Conservation (phyloP, 2,797 vertebrate genomes). For the Muscicapa comitata region DNA sequence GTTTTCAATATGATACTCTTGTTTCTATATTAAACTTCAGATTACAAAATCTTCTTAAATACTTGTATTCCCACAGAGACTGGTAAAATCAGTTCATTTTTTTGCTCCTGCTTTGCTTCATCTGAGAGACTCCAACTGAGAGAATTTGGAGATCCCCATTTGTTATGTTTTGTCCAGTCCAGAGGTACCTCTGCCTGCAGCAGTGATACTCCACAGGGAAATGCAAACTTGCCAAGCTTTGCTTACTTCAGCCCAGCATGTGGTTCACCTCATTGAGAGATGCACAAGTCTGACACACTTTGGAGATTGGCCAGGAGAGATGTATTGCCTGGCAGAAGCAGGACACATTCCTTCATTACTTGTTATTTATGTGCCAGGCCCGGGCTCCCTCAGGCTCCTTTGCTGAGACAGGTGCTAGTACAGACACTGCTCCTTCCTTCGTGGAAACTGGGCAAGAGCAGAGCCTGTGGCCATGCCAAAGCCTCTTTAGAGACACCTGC, state of each 20-base stretch:
- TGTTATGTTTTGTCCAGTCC: not conserved
- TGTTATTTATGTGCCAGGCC: not conserved
- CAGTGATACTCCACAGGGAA: not conserved
- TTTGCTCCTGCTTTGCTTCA: not conserved
- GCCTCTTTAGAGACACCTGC: not conserved
- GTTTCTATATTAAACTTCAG: not conserved
- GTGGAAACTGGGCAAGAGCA: not conserved
- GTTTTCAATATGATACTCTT: not conserved
- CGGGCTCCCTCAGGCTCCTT: not conserved
- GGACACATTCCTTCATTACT: fast-evolving
- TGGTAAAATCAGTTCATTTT: not conserved
- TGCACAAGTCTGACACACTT: fast-evolving
- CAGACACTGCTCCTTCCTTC: not conserved
- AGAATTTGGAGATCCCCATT: not conserved
- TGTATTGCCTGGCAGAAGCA: not conserved
- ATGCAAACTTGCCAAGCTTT: not conserved
- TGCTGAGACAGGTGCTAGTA: fast-evolving
- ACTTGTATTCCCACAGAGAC: not conserved
- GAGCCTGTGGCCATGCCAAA: not conserved
- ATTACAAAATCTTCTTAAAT: not conserved
- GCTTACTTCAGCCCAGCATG: not conserved
- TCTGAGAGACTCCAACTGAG: not conserved
- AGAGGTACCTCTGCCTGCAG: not conserved
- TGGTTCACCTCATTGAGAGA: not conserved
- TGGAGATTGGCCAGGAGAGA: not conserved